Evolutionary conservation across 2,888 invertebrate genomes (phyloP), one percentile per base, ranked within the genome.

Genomic region (Euzophera pinguis): DNA sequence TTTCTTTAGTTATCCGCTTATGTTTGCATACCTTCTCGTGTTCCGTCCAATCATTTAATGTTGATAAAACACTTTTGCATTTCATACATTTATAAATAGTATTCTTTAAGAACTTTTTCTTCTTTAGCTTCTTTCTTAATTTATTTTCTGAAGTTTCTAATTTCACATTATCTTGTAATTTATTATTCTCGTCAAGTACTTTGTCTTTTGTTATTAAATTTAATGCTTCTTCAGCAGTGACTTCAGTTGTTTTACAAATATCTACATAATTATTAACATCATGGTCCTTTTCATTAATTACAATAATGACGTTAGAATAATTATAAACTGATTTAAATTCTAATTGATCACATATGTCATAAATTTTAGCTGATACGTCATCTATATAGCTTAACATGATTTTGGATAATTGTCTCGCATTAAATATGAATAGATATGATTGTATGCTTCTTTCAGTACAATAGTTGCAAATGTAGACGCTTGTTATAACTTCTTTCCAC

Each of bases 391-490:
- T 68, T 12, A 57, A 63, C 0, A 81, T 57, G 5, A 79, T 66
- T 56, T 65, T 67, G 0, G 68, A 71, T 1, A 73, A 43, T 53
- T 75, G 68, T 57, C 73, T 77, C 0, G 73, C 69, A 43, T 76
- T 77, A 57, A 68, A 66, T 16, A 79, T 76, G 47, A 81, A 81
- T 2, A 75, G 57, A 37, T 77, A 81, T 0, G 71, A 62, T 34
- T 78, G 73, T 51, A 78, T 70, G 1, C 67, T 64, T 52, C 74
- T 77, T 50, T 79, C 75, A 10, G 67, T 64, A 32, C 81, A 81
- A 7, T 58, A 52, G 27, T 69, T 70, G 32, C 81, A 81, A 45
- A 80, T 53, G 50, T 65, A 56, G 0, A 58, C 41, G 37, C 74
- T 73, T 4, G 71, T 59, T 58, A 75, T 65, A 6, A 68, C 54